A percentile compares a stretch with the other conserved stretches of the same genome.
These are phyloP conservation scores for Thamnophis sirtalis DNA, from an alignment of 2,113 vertebrate genomes.

Conservation along the genomic window DNA sequence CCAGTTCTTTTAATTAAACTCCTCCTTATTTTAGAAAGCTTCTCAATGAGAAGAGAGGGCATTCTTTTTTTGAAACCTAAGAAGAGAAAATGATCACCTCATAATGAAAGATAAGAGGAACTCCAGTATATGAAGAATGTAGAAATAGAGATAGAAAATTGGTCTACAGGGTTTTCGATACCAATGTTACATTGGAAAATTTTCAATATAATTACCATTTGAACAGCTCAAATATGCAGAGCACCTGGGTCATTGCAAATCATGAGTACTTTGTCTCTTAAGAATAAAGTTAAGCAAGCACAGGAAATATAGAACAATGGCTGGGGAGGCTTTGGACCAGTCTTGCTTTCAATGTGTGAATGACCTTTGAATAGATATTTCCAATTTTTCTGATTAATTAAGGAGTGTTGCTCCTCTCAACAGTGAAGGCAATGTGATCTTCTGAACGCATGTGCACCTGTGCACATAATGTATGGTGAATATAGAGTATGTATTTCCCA, in stretches of 20 bases:
- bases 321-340: conserved; percentile 5
- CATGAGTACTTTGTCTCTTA: conserved; percentile 34
- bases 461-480: conserved; percentile 42
- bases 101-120: background rate
- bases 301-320: conserved; percentile 29
- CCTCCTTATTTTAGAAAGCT: conserved; percentile 17
- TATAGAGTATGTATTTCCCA: conserved; percentile 44
- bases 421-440: conserved; percentile 26
- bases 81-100: background rate
- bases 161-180: background rate
- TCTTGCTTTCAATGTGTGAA: background rate
- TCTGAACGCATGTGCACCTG: conserved; percentile 33
- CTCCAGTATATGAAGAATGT: background rate
- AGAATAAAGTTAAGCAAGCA: conserved; percentile 34
- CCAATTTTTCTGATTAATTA: conserved; percentile 20
- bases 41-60: background rate
- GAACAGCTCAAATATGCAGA: conserved; percentile 16
- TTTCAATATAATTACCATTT: background rate
- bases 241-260: conserved; percentile 55
- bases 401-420: background rate
- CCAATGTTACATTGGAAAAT: background rate
- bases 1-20: background rate
- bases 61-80: background rate
- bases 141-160: background rate
- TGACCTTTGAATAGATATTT: conserved; percentile 33